Base-by-base conservation (phyloP, 2,113 vertebrate genomes). In the Planiliza haematocheilus region DNA sequence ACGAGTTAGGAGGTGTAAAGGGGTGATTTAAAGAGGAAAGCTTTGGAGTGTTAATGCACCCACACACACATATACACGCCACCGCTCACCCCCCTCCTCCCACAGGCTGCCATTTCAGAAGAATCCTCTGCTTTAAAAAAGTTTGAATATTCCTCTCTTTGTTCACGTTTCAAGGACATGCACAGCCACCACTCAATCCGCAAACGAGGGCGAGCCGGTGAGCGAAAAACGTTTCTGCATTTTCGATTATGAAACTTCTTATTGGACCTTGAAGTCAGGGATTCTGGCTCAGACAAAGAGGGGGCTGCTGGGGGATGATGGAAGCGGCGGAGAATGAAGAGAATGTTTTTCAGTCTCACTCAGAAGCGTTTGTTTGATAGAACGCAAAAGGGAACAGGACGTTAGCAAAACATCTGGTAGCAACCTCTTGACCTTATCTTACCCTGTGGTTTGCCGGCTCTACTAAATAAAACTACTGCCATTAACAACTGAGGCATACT, bases 91-190 rank as follows among this genome's bases (percentile, higher is more conserved):
- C 14, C n/a, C 41, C 9, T 56, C 64, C 71, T 69, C 79, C 71
- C 71, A 76, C 69, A 51, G 49, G 55, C 78, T 60, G 79, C 72
- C 64, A 72, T 85, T 88, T 86, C 84, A 83, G 65, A 85, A 56
- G 60, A 68, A 69, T 56, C 52, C 75, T 81, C 81, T 72, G 60
- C 83, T 88, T 90, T 88, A 79, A 74, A 78, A 87, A 82, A 49
- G 86, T 52, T 77, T 73, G 70, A 78, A 82, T 81, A 74, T 81
- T 81, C 65, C 62, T 69, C 37, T 75, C 77, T 91, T 87, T 87
- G 83, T 91, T 91, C 86, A 76, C 36, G 20, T 87, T 89, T 91
- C 89, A 91, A 92, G 88, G 86, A 86, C 79, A 65, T 4, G 58
- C 72, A 60, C 69, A 83, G 83, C 43, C 74, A 74, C 83, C 83